A percentile compares a stretch with the other conserved stretches of the same genome.
phyloP scores from a whole-genome alignment of 2,113 vertebrate species.

The Scatophagus argus region DNA sequence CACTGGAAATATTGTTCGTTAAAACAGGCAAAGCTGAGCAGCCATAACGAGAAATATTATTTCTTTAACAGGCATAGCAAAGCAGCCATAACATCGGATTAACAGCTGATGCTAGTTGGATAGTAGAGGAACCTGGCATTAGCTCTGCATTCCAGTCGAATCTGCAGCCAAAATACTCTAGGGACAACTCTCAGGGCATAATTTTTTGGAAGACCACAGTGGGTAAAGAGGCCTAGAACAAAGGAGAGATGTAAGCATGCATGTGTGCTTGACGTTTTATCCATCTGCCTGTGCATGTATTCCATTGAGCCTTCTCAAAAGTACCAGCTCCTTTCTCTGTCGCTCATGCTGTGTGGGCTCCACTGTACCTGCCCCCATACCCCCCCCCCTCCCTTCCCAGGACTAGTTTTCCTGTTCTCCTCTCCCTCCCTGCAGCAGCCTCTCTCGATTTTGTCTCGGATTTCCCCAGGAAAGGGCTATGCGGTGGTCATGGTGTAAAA shows the following conservation, averaged over 20 bases:
- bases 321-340: slow-evolving; percentile 57
- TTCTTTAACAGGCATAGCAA: slow-evolving; percentile 61
- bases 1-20: slow-evolving; percentile 48
- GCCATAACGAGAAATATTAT: slow-evolving; percentile 59
- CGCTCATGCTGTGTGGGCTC: slow-evolving; percentile 70
- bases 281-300: slow-evolving; percentile 43
- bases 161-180: slow-evolving; percentile 69
- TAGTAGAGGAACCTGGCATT: slow-evolving; percentile 64
- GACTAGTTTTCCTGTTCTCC: slow-evolving; percentile 79
- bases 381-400: slow-evolving; percentile 60
- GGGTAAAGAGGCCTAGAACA: slow-evolving; percentile 48
- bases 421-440: slow-evolving; percentile 73
- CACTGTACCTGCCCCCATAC: slow-evolving; percentile 43
- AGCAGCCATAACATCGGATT: slow-evolving; percentile 71
- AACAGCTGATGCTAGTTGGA: slow-evolving; percentile 72
- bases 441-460: slow-evolving; percentile 84
- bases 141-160: slow-evolving; percentile 76
- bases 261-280: slow-evolving; percentile 44
- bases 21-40: slow-evolving; percentile 55
- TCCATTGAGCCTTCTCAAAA: slow-evolving; percentile 54
- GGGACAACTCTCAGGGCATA: slow-evolving; percentile 48
- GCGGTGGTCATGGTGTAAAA: slow-evolving; percentile 83
- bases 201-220: slow-evolving; percentile 45
- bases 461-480: slow-evolving; percentile 87
- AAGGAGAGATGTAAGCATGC: slow-evolving; percentile 52